Base-by-base conservation (phyloP, 2,113 vertebrate genomes). In the Atractosteus spatula region DNA sequence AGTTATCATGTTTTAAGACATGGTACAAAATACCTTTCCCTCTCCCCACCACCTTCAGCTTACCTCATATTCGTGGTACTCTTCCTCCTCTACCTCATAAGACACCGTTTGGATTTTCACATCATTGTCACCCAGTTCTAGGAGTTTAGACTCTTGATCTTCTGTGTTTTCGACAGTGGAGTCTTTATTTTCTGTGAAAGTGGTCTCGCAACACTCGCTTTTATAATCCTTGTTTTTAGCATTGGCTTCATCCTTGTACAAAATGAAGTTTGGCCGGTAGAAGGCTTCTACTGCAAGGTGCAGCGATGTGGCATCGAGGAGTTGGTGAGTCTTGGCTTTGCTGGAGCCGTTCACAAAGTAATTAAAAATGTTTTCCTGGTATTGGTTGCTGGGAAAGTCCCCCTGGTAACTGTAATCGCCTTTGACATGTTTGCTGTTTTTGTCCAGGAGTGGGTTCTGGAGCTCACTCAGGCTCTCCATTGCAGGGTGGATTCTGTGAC, bases 381-480 rank as follows among this genome's bases (percentile, higher is more conserved):
- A 94, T 5, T 71, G 87, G 56, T 91, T 93, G 54, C 78, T 80
- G 0, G 89, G 70, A 16, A 93, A 92, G 80, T 94, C 89, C 59
- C 86, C 89, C 80, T 90, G 91, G 81, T 91, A 96, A 77, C 94
- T 89, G 16, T 90, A 94, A 74, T 89, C 84, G 41, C 83, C 77
- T 3, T 69, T 91, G 62, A 96, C 90, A 55, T 95, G 95, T 71
- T 93, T 88, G 0, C 91, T 94, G 85, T 90, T 90, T 77, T 94
- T 94, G 79, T 97, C 92, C 89, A 98, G 72, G 80, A 98, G 83
- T 0, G 97, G 97, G 78, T 96, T 97, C 79, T 97, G 95, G 55
- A 98, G 93, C 85, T 98, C 96, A 3, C 90, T 95, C 51, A 97
- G 87, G 0, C 94, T 97, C 81, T 98, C 97, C 97, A 98, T 98